Evolutionary conservation across 1,140 invertebrate species (phyloP).

Genomic region (Bombus fervidus): DNA sequence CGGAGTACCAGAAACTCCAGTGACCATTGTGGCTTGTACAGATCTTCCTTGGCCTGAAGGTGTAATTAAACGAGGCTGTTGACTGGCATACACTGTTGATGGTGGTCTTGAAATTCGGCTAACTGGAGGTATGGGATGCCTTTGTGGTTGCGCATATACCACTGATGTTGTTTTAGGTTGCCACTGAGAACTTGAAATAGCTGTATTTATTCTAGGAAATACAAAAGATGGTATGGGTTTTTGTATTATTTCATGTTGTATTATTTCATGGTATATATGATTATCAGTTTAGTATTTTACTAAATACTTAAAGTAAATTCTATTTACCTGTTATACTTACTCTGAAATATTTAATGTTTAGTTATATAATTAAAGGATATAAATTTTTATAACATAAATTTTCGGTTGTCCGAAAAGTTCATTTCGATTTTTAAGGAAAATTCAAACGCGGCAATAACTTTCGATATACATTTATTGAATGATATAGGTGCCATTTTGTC

Average conservation of each 20-base stretch:
- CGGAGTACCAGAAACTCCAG: constrained; percentile 74
- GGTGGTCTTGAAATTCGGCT: constrained; percentile 74
- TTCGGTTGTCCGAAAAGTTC: background rate
- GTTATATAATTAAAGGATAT: background rate
- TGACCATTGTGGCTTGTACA: constrained; percentile 78
- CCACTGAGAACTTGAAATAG: constrained; percentile 77
- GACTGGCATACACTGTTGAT: constrained; percentile 68
- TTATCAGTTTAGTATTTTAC: too few relatives aligned
- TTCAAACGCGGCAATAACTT: too few relatives aligned
- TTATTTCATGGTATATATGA: background rate
- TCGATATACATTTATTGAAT: too few relatives aligned
- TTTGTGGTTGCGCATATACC: constrained; percentile 76
- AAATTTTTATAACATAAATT: constrained; percentile 8
- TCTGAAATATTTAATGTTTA: background rate
- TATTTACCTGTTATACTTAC: background rate
- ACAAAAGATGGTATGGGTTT: background rate
- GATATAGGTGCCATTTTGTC: too few relatives aligned
- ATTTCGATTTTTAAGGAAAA: too few relatives aligned
- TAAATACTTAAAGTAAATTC: background rate
- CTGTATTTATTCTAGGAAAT: constrained; percentile 69
- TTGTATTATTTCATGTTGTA: background rate
- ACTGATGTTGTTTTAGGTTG: constrained; percentile 76
- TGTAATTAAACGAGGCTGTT: constrained; percentile 71
- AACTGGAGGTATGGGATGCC: constrained; percentile 75
- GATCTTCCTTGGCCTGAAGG: constrained; percentile 70